A percentile compares a stretch with the other conserved stretches of the same genome.
phyloP scores from a whole-genome alignment of 2,888 invertebrate species.

The Thereva unica region DNA sequence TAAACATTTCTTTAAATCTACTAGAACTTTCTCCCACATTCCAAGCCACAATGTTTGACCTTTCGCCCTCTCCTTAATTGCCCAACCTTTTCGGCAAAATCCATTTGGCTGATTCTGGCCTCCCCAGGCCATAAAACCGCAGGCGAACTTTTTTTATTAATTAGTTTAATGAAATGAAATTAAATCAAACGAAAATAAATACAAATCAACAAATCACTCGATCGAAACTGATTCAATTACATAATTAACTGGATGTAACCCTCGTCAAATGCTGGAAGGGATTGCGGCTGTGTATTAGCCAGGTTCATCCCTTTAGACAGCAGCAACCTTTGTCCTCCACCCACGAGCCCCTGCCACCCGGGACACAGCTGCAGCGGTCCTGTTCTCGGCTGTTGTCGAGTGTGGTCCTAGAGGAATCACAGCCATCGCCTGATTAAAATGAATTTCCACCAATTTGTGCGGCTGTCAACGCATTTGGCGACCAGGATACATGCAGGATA shows the following conservation, averaged over 20 bases:
- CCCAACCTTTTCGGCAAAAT: not conserved
- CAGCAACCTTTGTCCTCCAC: not conserved
- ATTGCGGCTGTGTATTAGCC: conserved; percentile 25
- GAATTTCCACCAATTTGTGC: conserved; percentile 40
- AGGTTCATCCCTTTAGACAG: too few relatives aligned
- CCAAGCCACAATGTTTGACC: too few relatives aligned
- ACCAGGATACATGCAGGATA: not conserved
- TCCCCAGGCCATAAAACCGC: not conserved
- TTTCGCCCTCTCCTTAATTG: too few relatives aligned
- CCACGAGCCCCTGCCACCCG: conserved; percentile 3
- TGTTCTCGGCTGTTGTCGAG: not conserved
- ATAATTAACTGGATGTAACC: conserved; percentile 42
- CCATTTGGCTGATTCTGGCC: not conserved
- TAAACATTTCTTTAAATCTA: too few relatives aligned
- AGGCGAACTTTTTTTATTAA: conserved; percentile 28
- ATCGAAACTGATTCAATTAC: conserved; percentile 42
- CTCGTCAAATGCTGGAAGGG: conserved; percentile 32
- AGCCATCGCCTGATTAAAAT: conserved; percentile 39
- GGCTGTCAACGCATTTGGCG: conserved; percentile 39
- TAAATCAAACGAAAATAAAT: conserved; percentile 42
- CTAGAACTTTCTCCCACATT: too few relatives aligned
- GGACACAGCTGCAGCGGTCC: conserved; percentile 1
- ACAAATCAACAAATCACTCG: conserved; percentile 43
- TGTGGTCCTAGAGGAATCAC: conserved; percentile 32
- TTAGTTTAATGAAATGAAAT: conserved; percentile 41